Conservation (phyloP, 2,113 vertebrate genomes). For the Toxostoma redivivum region DNA sequence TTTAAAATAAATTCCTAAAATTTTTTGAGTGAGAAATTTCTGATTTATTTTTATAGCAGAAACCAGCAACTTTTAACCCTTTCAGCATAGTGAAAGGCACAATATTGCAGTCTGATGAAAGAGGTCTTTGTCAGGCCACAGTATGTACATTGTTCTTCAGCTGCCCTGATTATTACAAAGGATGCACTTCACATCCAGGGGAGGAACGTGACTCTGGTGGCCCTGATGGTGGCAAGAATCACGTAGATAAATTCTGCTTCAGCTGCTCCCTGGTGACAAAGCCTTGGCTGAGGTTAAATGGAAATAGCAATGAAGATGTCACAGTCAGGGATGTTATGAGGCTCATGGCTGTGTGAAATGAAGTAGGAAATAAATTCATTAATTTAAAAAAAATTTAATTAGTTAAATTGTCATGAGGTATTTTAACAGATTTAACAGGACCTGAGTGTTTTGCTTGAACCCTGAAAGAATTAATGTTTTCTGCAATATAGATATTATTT, state of each 20-base stretch:
- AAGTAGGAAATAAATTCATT: background rate
- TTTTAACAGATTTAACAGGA: background rate
- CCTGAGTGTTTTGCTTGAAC: background rate
- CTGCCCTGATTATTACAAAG: background rate
- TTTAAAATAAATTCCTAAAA: background rate
- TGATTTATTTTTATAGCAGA: background rate
- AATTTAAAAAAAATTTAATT: background rate
- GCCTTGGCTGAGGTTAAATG: background rate
- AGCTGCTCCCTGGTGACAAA: background rate
- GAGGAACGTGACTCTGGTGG: background rate
- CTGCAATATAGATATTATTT: background rate
- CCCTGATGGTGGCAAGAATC: background rate
- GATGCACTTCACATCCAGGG: background rate
- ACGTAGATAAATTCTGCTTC: background rate
- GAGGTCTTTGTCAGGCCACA: background rate
- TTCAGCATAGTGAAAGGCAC: background rate
- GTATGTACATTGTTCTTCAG: background rate
- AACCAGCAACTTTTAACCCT: background rate
- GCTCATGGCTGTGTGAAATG: background rate
- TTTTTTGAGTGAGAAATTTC: background rate
- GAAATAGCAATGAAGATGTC: background rate
- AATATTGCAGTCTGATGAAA: background rate
- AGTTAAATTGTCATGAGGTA: background rate
- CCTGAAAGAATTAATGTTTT: background rate
- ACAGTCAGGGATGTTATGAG: background rate